phyloP scores from a whole-genome alignment of 2,888 invertebrate genomes.

The Eupithecia subumbrata region DNA sequence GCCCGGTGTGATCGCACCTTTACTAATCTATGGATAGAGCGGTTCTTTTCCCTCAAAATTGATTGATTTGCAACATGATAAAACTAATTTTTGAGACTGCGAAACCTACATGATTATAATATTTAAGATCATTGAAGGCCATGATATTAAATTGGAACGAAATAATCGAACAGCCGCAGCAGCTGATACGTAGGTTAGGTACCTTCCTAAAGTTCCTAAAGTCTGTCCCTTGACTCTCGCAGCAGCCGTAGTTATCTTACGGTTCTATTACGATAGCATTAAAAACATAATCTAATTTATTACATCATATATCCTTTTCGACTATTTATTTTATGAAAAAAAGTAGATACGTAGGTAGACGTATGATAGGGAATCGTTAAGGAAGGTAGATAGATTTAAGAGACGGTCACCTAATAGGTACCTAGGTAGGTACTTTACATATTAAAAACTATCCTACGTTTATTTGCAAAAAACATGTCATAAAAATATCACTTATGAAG shows the following conservation, averaged over 20 bases:
- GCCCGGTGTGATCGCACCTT: conserved; percentile 40
- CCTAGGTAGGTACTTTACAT: background rate
- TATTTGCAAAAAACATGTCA: background rate
- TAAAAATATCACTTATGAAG: background rate
- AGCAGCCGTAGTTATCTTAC: background rate
- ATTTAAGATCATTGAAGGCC: background rate
- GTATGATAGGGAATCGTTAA: background rate
- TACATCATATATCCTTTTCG: background rate
- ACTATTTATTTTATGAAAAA: background rate
- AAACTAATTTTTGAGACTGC: conserved; percentile 8
- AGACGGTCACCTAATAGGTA: background rate
- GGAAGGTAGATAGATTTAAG: background rate
- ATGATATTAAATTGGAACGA: background rate
- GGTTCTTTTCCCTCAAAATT: conserved; percentile 18
- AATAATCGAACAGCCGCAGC: background rate
- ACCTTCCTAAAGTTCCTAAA: background rate
- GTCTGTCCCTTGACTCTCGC: background rate
- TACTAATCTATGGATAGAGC: conserved; percentile 32
- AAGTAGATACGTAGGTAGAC: background rate
- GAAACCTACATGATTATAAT: background rate
- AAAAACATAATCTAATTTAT: background rate
- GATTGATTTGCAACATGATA: conserved; percentile 22
- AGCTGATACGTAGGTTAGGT: no score
- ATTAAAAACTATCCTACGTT: background rate
- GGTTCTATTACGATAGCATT: background rate